phyloP scores from a whole-genome alignment of 2,797 vertebrate genomes.

The Cuniculus paca region DNA sequence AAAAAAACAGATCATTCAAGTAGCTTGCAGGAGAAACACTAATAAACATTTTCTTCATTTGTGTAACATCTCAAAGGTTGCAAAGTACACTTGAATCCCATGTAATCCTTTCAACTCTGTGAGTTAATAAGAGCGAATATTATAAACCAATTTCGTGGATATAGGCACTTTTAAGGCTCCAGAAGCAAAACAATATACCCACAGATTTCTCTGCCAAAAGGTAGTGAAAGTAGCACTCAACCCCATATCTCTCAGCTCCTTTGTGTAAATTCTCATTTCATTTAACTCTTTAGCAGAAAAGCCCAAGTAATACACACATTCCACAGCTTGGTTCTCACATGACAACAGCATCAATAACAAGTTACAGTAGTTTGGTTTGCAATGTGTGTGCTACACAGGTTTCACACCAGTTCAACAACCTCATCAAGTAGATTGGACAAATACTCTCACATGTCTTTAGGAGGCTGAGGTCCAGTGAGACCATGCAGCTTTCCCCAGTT shows the following conservation, averaged over 20 bases:
- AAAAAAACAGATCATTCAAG: slow-evolving; percentile 23
- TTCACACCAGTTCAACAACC: neutral
- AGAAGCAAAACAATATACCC: slow-evolving; percentile 37
- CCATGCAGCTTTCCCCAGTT: neutral
- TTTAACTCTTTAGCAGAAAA: slow-evolving; percentile 29
- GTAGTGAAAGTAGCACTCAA: neutral
- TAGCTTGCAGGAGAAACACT: neutral
- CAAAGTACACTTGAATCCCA: neutral
- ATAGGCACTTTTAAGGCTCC: neutral
- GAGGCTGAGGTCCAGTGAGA: neutral
- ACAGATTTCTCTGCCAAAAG: neutral
- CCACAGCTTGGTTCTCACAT: neutral
- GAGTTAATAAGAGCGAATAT: neutral
- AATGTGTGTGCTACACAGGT: neutral
- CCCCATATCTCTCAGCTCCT: neutral
- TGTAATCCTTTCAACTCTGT: slow-evolving; percentile 1
- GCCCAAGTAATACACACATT: neutral
- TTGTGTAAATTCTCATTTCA: slow-evolving; percentile 18
- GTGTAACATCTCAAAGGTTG: slow-evolving; percentile 44
- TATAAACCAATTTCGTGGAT: slow-evolving; percentile 12
- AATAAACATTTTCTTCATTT: slow-evolving; percentile 5
- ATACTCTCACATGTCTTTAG: neutral
- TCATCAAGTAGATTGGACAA: neutral
- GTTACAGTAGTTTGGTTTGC: neutral
- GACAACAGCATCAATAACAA: neutral